Evolutionary conservation across 1,140 invertebrate species (phyloP).

Genomic region (Thaumetopoea pityocampa): DNA sequence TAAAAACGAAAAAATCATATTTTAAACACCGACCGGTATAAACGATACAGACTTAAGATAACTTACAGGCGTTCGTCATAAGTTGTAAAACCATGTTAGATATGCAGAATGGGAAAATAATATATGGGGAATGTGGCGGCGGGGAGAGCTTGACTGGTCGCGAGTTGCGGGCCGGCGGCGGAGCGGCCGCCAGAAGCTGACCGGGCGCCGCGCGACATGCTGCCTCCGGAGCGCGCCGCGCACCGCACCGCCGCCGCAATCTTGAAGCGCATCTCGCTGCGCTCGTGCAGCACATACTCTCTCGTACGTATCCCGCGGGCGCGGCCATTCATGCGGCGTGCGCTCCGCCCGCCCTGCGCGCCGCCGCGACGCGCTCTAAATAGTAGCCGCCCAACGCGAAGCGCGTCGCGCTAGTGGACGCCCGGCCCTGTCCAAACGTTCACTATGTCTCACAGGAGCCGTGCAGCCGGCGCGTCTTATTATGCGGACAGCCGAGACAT

Average conservation of each 20-base stretch:
- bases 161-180: conserved; percentile 10
- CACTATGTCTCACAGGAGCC: conserved; percentile 56
- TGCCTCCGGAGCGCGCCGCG: conserved; percentile 54
- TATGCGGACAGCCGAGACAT: conserved; percentile 45
- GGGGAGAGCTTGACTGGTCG: conserved; percentile 35
- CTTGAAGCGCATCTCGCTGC: conserved; percentile 56
- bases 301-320: conserved; percentile 62
- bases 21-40: background rate
- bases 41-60: background rate
- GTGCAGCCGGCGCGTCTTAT: conserved; percentile 43
- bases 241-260: conserved; percentile 56
- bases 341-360: conserved; percentile 47
- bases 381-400: conserved; percentile 60
- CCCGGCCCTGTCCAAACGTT: conserved; percentile 37
- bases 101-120: conserved; percentile 18
- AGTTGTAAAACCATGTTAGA: conserved; percentile 11
- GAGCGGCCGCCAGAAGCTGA: conserved; percentile 30
- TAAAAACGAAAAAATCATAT: background rate
- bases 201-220: conserved; percentile 53
- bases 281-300: conserved; percentile 62
- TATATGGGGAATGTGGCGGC: conserved; percentile 28
- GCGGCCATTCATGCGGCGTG: conserved; percentile 62
- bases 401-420: conserved; percentile 38
- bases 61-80: conserved; percentile 21
- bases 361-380: conserved; percentile 46